phyloP scores from a whole-genome alignment of 2,888 invertebrate genomes.

The Cosmia trapezina region DNA sequence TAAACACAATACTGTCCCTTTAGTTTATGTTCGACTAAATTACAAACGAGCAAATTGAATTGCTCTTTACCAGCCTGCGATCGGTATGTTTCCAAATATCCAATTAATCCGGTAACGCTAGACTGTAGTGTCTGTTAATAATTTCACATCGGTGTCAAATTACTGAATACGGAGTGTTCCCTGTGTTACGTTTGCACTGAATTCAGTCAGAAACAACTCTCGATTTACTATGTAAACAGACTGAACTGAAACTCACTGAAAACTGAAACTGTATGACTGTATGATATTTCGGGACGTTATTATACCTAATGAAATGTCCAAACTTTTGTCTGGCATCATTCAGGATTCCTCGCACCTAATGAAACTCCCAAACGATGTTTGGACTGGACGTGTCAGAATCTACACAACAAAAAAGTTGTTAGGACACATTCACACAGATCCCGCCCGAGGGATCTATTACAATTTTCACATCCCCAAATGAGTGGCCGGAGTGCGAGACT shows the following conservation, averaged over 20 bases:
- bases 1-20: background rate
- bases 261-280: conserved; percentile 14
- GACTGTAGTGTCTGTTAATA: conserved; percentile 34
- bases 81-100: conserved; percentile 28
- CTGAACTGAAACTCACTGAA: conserved; percentile 23
- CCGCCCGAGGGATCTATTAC: conserved; percentile 47
- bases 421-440: conserved; percentile 27
- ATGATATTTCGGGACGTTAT: conserved; percentile 15
- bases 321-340: conserved; percentile 17
- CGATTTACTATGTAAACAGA: conserved; percentile 20
- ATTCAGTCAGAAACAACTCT: conserved; percentile 11
- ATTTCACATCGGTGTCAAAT: conserved; percentile 50
- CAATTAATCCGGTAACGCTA: conserved; percentile 43
- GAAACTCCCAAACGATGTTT: conserved; percentile 26
- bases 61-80: conserved; percentile 12
- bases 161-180: conserved; percentile 20
- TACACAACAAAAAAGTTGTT: conserved; percentile 36
- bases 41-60: conserved; percentile 28
- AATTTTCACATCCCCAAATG: conserved; percentile 53
- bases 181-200: conserved; percentile 18
- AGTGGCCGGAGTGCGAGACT: conserved; percentile 43
- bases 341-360: conserved; percentile 24
- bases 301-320: conserved; percentile 18
- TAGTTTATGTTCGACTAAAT: conserved; percentile 22
- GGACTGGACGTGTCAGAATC: conserved; percentile 29